Base-by-base conservation (phyloP, 2,113 vertebrate genomes). In the Apus apus region DNA sequence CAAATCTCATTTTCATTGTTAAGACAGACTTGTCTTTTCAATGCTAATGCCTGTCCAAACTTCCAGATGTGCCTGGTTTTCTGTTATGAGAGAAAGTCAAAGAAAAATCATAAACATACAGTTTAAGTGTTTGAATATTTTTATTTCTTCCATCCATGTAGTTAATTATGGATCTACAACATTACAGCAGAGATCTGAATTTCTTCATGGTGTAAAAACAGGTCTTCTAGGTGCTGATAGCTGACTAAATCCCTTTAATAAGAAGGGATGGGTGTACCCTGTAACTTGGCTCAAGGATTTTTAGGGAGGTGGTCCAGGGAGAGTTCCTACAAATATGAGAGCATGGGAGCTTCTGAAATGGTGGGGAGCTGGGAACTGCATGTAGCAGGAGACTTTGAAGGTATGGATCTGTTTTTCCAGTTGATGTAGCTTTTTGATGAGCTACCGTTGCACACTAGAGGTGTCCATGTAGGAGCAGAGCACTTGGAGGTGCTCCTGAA, bases 351-450 rank as follows among this genome's bases (percentile, higher is more conserved):
- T 76, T n/a, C 89, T 70, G n/a, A n/a, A 61, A 53, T 50, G 18
- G 26, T 5, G 27, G 11, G 34, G 64, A 85, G 38, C 57, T 91
- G 70, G 66, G 19, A 64, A 8, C n/a, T 51, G 21, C 57, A 3
- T 5, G 2, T 71, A 48, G 14, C 46, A 67, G 61, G 58, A 57
- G 50, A 22, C 5, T 40, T 87, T 20, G 11, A 34, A 68, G 38
- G 5, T 1, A 0, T 22, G 58, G 51, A 8, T 73, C 43, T 74
- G 0, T 15, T 54, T 71, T 73, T 6, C n/a, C 19, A 16, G 1
- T 15, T 29, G 46, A 25, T 66, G 36, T 10, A 58, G 60, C 26
- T 73, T 76, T 84, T 70, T 22, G 23, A 34, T 30, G 67, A 86
- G 6, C 46, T 77, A 6, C 18, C 22, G 5, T 5, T 66, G 56